phyloP scores from a whole-genome alignment of 1,140 invertebrate genomes.

The Goniozus legneri region DNA sequence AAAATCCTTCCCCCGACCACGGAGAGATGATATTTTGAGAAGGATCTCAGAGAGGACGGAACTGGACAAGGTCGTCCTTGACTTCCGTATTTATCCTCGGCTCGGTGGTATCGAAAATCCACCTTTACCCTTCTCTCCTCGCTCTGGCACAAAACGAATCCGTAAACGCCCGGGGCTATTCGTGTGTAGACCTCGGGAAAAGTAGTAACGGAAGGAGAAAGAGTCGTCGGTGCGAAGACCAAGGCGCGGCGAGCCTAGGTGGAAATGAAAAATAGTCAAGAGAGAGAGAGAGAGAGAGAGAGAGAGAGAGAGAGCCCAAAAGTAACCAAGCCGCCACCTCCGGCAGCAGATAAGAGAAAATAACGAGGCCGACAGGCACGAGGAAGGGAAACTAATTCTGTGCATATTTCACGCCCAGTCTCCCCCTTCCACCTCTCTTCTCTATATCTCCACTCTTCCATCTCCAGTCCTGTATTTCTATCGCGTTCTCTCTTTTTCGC shows the following conservation, averaged over 20 bases:
- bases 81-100: constrained; percentile 11
- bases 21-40: too few relatives aligned
- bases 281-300: constrained; percentile 13
- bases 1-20: too few relatives aligned
- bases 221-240: neutral
- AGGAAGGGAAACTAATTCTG: constrained; percentile 33
- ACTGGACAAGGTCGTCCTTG: neutral
- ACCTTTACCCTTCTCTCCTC: too few relatives aligned
- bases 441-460: too few relatives aligned
- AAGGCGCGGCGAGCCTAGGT: constrained; percentile 3
- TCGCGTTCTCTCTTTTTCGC: too few relatives aligned
- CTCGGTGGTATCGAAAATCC: constrained; percentile 5
- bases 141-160: constrained; percentile 12
- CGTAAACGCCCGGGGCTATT: constrained; percentile 1
- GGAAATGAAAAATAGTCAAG: constrained; percentile 27
- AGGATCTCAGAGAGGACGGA: too few relatives aligned
- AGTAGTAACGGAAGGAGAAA: neutral
- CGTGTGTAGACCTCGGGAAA: neutral
- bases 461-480: too few relatives aligned
- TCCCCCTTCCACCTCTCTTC: too few relatives aligned
- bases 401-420: constrained; percentile 31
- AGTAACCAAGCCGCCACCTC: constrained; percentile 21
- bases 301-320: too few relatives aligned
- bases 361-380: constrained; percentile 31
- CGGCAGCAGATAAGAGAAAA: constrained; percentile 30